phyloP scores from a whole-genome alignment of 1,140 invertebrate genomes.

The Hydropsyche tenuis region DNA sequence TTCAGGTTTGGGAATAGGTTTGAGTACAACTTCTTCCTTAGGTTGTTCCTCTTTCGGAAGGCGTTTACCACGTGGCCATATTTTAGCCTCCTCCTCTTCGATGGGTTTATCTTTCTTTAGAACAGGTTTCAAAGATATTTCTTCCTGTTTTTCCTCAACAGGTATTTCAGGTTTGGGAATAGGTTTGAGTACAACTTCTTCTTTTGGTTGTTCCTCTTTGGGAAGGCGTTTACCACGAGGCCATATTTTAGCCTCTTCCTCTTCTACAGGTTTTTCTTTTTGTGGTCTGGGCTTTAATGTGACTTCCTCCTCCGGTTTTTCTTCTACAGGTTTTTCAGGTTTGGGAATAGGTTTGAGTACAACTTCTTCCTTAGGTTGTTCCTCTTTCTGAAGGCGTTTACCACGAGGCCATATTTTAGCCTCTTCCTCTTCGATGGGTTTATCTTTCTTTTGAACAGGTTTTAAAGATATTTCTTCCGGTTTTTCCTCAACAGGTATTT shows the following conservation, averaged over 20 bases:
- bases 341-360: conserved; percentile 55
- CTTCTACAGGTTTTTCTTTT: conserved; percentile 51
- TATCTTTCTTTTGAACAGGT: conserved; percentile 50
- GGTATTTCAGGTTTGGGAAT: conserved; percentile 52
- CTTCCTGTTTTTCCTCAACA: conserved; percentile 53
- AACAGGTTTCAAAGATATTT: conserved; percentile 52
- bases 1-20: conserved; percentile 52
- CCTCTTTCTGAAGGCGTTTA: conserved; percentile 54
- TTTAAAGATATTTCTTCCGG: conserved; percentile 37
- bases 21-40: conserved; percentile 52
- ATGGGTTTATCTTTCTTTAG: conserved; percentile 45
- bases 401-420: conserved; percentile 58
- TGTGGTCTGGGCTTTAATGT: conserved; percentile 51
- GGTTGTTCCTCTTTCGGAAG: conserved; percentile 55
- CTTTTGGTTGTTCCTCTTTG: conserved; percentile 52
- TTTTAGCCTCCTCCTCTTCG: conserved; percentile 54
- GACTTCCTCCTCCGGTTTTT: conserved; percentile 53
- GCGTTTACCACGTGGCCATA: conserved; percentile 59
- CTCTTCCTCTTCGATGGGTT: conserved; percentile 51
- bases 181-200: conserved; percentile 55
- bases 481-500: conserved; percentile 50
- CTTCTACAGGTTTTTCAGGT: conserved; percentile 51
- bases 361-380: conserved; percentile 54
- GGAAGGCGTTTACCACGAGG: conserved; percentile 57
- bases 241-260: conserved; percentile 53